A percentile compares a stretch with the other conserved stretches of the same genome.
Conservation (phyloP, 2,888 invertebrate species). For the Trileptium ribeirensis region DNA sequence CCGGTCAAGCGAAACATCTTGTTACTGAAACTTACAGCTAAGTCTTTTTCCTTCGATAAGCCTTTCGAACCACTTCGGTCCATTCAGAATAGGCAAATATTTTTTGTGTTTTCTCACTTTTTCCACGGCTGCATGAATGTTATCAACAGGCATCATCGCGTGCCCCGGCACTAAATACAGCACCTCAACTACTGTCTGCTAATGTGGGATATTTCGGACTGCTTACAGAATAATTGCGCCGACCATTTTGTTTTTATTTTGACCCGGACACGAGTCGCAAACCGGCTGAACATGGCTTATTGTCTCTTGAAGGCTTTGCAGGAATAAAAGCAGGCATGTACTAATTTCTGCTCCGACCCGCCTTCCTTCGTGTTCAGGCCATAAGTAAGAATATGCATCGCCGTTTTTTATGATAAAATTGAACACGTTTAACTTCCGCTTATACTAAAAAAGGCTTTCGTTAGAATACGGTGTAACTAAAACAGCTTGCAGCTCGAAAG, state of each 20-base stretch:
- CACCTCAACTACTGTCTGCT: no score
- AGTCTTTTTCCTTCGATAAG: not conserved
- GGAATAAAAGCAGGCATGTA: not conserved
- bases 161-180: not conserved
- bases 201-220: not conserved
- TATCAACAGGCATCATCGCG: not conserved
- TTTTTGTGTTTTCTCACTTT: not conserved
- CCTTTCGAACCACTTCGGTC: not conserved
- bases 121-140: not conserved
- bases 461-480: not conserved
- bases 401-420: not conserved
- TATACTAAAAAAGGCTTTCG: not conserved
- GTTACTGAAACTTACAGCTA: not conserved
- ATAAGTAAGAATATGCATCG: not conserved
- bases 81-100: not conserved
- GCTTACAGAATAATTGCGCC: not conserved
- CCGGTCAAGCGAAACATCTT: no score
- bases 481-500: not conserved
- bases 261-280: not conserved
- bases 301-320: no score
- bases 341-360: not conserved
- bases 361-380: not conserved
- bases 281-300: not conserved
- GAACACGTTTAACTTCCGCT: not conserved
- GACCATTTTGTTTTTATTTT: not conserved